Conservation (phyloP, 2,113 vertebrate species). For the Triplophysa tibetana region DNA sequence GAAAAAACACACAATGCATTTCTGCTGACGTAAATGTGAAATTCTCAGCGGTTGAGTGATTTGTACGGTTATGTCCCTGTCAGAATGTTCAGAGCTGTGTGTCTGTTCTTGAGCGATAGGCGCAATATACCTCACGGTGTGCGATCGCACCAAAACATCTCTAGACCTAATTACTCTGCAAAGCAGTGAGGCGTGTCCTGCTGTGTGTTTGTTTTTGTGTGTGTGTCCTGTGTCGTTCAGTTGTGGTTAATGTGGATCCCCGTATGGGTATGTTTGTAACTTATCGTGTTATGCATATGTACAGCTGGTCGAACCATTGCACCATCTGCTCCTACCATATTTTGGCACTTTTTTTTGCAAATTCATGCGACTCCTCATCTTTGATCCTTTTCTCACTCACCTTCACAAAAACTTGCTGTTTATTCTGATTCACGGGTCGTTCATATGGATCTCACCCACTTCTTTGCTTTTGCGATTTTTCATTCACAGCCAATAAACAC, state of each 20-base stretch:
- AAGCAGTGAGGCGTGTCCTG: conserved; percentile 39
- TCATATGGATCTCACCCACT: conserved; percentile 62
- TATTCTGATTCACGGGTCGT: conserved; percentile 27
- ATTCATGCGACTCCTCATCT: background rate
- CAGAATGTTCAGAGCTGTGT: conserved; percentile 8
- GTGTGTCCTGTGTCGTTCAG: conserved; percentile 10
- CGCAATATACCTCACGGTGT: conserved; percentile 58
- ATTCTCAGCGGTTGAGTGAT: background rate
- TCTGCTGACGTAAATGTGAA: background rate
- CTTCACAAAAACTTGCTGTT: conserved; percentile 45
- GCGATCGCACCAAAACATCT: conserved; percentile 59
- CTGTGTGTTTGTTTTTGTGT: conserved; percentile 32
- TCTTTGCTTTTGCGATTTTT: conserved; percentile 47
- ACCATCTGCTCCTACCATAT: conserved; percentile 20
- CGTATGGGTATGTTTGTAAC: conserved; percentile 27
- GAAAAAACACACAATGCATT: no score
- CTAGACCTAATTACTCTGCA: conserved; percentile 62
- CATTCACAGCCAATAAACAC: conserved; percentile 92
- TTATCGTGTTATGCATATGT: conserved; percentile 10
- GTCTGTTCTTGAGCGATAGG: conserved; percentile 60
- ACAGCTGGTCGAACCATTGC: conserved; percentile 19
- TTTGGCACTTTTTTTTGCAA: background rate
- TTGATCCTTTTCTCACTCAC: conserved; percentile 26
- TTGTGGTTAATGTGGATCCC: conserved; percentile 43
- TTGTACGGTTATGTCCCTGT: conserved; percentile 5